A percentile compares a stretch with the other conserved stretches of the same genome.
phyloP scores from a whole-genome alignment of 1,140 invertebrate species.

The Zophobas morio region DNA sequence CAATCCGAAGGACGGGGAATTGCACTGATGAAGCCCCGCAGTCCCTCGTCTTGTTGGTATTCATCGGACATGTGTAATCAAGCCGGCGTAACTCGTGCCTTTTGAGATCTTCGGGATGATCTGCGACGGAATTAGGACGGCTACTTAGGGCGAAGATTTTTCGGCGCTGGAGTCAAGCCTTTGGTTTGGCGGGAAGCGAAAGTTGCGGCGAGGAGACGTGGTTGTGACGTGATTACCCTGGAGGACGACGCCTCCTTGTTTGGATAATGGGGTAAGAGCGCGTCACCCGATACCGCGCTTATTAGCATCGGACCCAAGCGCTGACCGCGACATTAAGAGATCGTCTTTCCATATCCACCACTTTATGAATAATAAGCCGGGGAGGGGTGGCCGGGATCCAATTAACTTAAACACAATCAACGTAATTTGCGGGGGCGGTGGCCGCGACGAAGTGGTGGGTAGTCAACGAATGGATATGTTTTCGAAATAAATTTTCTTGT shows the following conservation, averaged over 20 bases:
- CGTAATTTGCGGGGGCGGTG: constrained; percentile 9
- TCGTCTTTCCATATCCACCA: constrained; percentile 36
- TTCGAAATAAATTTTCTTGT: background rate
- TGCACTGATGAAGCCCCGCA: constrained; percentile 53
- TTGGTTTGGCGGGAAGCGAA: constrained; percentile 49
- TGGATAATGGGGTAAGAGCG: constrained; percentile 50
- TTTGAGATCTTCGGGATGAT: constrained; percentile 50
- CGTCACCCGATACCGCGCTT: constrained; percentile 47
- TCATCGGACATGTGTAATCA: constrained; percentile 63
- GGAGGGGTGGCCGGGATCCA: constrained; percentile 24
- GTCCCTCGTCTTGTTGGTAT: constrained; percentile 61
- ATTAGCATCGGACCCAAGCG: constrained; percentile 43
- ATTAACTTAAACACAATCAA: constrained; percentile 42
- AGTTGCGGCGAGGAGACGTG: constrained; percentile 37
- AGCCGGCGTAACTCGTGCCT: constrained; percentile 57
- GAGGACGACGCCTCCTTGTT: constrained; percentile 45
- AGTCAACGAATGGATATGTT: background rate
- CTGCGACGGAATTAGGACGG: constrained; percentile 19
- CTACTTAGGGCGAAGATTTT: constrained; percentile 43
- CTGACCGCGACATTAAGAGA: constrained; percentile 45
- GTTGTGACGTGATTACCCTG: constrained; percentile 51
- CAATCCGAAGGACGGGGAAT: constrained; percentile 38
- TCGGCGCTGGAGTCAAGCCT: constrained; percentile 24
- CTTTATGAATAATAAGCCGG: constrained; percentile 40
- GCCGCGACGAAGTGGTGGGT: constrained; percentile 9